A percentile compares a stretch with the other conserved stretches of the same genome.
Evolutionary conservation across 2,888 invertebrate species (phyloP).

Genomic region (Cheiracanthium punctorium): DNA sequence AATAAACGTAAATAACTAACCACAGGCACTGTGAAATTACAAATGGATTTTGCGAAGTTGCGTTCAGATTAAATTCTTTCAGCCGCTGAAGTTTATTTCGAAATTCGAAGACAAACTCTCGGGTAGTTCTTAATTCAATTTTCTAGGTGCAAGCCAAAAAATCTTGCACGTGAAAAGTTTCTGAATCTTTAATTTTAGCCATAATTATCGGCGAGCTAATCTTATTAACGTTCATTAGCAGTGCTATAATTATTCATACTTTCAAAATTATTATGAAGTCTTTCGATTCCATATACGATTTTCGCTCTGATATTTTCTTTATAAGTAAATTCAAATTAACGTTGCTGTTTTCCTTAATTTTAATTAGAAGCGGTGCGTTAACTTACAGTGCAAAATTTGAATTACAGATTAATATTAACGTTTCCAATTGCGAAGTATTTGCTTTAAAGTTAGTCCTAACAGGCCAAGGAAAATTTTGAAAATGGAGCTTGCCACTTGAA

Average conservation of each 20-base stretch:
- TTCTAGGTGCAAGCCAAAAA: neutral
- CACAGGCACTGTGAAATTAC: neutral
- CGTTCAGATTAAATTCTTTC: neutral
- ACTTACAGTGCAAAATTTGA: too few relatives aligned
- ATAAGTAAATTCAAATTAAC: neutral
- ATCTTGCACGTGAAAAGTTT: neutral
- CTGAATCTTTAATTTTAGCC: slow-evolving; percentile 3
- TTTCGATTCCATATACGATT: neutral
- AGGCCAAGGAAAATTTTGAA: too few relatives aligned
- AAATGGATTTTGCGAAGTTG: neutral
- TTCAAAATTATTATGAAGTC: neutral
- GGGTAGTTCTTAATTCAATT: neutral
- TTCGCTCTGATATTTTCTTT: neutral
- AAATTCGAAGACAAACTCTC: neutral
- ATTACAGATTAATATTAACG: too few relatives aligned
- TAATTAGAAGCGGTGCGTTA: neutral
- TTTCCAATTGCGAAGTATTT: too few relatives aligned
- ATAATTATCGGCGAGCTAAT: neutral
- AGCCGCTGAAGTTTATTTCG: neutral
- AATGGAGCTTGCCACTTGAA: too few relatives aligned
- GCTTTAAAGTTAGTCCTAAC: too few relatives aligned
- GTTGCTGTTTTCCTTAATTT: neutral
- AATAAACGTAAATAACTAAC: neutral
- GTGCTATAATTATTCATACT: neutral
- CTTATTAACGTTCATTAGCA: neutral